A percentile compares a stretch with the other conserved stretches of the same genome.
These are phyloP conservation scores for Petaurus breviceps DNA, from an alignment of 2,113 vertebrate genomes.

Conservation along the genomic window DNA sequence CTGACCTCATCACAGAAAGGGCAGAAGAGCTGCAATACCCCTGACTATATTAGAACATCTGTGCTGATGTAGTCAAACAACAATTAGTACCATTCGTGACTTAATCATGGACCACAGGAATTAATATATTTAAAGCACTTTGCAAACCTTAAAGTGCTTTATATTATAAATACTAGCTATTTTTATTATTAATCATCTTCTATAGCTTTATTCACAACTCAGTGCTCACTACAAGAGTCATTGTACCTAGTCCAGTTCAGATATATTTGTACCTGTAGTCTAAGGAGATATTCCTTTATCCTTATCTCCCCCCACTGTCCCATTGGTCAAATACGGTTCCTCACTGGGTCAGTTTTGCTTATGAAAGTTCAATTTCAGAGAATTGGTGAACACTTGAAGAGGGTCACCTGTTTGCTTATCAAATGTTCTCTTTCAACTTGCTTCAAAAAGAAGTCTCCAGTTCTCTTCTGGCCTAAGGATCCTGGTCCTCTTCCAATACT, in stretches of 20 bases:
- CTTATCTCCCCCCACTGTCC: background rate
- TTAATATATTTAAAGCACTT: background rate
- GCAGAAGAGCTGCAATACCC: background rate
- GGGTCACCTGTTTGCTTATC: background rate
- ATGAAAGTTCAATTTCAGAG: slow-evolving; percentile 10
- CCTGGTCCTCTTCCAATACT: background rate
- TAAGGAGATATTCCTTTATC: background rate
- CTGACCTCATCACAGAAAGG: background rate
- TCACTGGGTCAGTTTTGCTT: background rate
- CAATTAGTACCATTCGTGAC: background rate
- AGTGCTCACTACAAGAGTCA: background rate
- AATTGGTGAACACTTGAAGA: background rate
- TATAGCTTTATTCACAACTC: background rate
- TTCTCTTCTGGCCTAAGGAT: background rate
- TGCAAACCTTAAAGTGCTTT: background rate
- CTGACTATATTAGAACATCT: background rate
- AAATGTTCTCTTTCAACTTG: background rate
- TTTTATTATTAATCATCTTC: background rate
- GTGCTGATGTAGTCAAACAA: background rate
- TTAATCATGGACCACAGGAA: background rate
- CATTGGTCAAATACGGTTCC: background rate
- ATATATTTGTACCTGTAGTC: background rate
- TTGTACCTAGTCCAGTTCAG: background rate
- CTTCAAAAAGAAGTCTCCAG: background rate
- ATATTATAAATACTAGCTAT: background rate